Conservation (phyloP, 2,888 invertebrate genomes). For the Erebia epiphron region DNA sequence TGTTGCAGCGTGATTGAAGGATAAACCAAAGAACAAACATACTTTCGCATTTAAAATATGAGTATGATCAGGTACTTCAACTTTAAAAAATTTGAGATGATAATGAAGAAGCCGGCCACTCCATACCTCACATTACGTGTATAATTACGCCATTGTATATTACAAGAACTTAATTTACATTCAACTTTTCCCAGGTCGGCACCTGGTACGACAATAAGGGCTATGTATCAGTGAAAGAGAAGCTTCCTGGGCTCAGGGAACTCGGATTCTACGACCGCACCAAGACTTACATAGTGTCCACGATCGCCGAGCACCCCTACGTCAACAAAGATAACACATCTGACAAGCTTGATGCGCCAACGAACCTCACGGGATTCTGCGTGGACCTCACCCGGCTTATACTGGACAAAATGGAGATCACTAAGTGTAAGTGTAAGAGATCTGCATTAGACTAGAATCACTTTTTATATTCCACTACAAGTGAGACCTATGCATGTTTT, state of each 20-base stretch:
- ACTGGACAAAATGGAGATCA: constrained; percentile 90
- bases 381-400: constrained; percentile 94
- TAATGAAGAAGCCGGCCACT: too few relatives aligned
- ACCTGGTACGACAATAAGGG: constrained; percentile 93
- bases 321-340: constrained; percentile 86
- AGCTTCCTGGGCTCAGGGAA: constrained; percentile 71
- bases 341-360: constrained; percentile 85
- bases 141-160: too few relatives aligned
- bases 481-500: neutral
- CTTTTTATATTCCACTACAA: neutral
- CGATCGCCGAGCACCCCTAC: constrained; percentile 94
- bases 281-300: constrained; percentile 93
- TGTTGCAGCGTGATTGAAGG: too few relatives aligned
- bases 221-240: constrained; percentile 88
- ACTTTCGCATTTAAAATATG: too few relatives aligned
- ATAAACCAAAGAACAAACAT: too few relatives aligned
- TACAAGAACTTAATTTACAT: neutral
- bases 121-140: too few relatives aligned
- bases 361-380: constrained; percentile 94
- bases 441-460: too few relatives aligned
- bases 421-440: constrained; percentile 81
- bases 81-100: too few relatives aligned
- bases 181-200: constrained; percentile 83
- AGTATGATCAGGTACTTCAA: too few relatives aligned
- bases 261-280: constrained; percentile 86